Evolutionary conservation across 2,888 invertebrate genomes (phyloP).

Genomic region (Elaeidobius kamerunicus): DNA sequence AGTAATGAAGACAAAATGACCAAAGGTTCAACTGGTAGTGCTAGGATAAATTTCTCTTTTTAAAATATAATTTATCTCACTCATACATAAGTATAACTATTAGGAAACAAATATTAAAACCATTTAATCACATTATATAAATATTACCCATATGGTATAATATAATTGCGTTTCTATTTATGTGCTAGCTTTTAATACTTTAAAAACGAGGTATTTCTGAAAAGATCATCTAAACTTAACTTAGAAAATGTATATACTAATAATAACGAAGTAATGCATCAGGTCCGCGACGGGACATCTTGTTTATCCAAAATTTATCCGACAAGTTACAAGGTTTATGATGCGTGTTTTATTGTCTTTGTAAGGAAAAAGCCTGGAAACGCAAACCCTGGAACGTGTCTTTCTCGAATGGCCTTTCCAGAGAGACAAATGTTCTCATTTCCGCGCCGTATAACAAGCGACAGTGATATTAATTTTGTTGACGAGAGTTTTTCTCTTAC

Average conservation of each 20-base stretch:
- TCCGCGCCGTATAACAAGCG: constrained; percentile 12
- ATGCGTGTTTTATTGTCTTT: constrained; percentile 15
- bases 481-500: constrained; percentile 1
- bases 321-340: constrained; percentile 8
- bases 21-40: no score
- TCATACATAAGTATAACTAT: no score
- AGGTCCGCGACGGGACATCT: neutral
- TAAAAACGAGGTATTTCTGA: no score
- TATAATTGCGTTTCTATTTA: no score
- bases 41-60: no score
- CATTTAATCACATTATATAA: no score
- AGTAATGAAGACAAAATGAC: no score
- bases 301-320: constrained; percentile 5
- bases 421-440: constrained; percentile 17
- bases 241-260: neutral
- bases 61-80: no score
- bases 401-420: constrained; percentile 12
- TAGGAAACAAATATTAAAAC: no score
- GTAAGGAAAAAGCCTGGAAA: constrained; percentile 11
- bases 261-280: neutral
- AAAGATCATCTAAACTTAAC: no score
- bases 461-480: constrained; percentile 15
- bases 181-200: no score
- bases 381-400: constrained; percentile 13
- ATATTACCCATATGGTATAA: no score